phyloP scores from a whole-genome alignment of 1,140 invertebrate species.

The Aphelenchoides besseyi region DNA sequence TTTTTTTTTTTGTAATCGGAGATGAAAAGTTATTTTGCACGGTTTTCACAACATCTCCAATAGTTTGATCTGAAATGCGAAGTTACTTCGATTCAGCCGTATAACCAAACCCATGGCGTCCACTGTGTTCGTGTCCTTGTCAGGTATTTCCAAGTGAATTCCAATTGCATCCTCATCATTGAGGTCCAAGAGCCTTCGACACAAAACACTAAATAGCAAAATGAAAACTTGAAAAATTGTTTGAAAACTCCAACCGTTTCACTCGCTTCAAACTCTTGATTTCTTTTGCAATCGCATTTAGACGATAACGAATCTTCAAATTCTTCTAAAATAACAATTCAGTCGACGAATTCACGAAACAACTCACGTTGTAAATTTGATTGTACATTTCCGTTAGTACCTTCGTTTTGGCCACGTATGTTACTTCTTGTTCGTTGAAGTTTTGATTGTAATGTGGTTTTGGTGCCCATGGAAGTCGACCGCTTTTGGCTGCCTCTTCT shows the following conservation, averaged over 20 bases:
- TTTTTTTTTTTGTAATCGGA: neutral
- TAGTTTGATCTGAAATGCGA: conserved; percentile 13
- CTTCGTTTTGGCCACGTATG: conserved; percentile 17
- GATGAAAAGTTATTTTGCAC: conserved; percentile 5
- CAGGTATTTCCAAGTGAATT: conserved; percentile 8
- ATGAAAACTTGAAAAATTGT: neutral
- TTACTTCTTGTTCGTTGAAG: conserved; percentile 1
- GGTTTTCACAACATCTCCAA: conserved; percentile 19
- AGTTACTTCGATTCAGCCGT: no score
- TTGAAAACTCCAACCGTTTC: conserved; percentile 2
- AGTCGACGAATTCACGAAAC: neutral
- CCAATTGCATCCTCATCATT: neutral
- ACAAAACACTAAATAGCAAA: conserved; percentile 14
- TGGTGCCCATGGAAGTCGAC: conserved; percentile 14
- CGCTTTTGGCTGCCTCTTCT: neutral
- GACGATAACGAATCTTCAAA: conserved; percentile 10
- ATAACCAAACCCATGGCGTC: neutral
- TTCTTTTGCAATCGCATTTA: conserved; percentile 16
- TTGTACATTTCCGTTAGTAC: conserved; percentile 2
- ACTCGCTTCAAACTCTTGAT: conserved; percentile 18
- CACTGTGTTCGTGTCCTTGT: conserved; percentile 5
- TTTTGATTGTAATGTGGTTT: conserved; percentile 6
- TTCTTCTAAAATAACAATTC: conserved; percentile 6
- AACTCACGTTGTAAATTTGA: conserved; percentile 17
- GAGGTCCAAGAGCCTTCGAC: conserved; percentile 6